Evolutionary conservation across 1,140 invertebrate species (phyloP), one percentile per base, ranked within the genome.

Genomic region (Drosophila sturtevanti): DNA sequence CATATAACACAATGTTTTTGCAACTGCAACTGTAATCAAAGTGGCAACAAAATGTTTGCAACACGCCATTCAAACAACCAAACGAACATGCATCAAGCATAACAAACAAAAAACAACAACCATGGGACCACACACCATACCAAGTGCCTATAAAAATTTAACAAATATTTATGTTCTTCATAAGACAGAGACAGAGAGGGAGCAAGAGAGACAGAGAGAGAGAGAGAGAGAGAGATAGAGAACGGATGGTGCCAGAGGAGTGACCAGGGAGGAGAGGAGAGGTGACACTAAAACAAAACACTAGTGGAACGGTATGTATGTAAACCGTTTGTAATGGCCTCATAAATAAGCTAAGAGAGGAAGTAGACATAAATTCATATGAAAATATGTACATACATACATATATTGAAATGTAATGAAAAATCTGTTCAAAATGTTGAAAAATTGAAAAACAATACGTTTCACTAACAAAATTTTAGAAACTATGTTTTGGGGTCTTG

Each of bases 41-140:
- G 56, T 76, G 73, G 73, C 73, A 77, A 38, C 62, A 81, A 82
- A 65, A 74, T 79, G 73, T 76, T 76, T 76, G 73, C 73, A 76
- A 75, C 72, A 76, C 66, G 73, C 73, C 54, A 66, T 62, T 37
- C 60, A 12, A 44, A 14, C 70, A 73, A 11, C 18, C 34, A 74
- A 48, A 69, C 44, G 38, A 63, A 37, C 38, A 72, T 37, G 11
- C 41, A 68, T 48, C 18, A 37, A 37, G 21, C 22, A 48, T 31
- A 31, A 31, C 27, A 31, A 31, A 31, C 38, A 72, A 27, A 38
- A 73, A 72, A 27, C 34, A 73, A 72, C 38, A 66, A 66, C 55
- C 70, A 73, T 41, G 71, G 55, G 55, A 34, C 35, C 63, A 48
- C 37, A 51, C 60, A 52, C 70, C 37, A 51, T 48, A 34, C 69